These are phyloP conservation scores for Autographa pulchrina DNA, from an alignment of 2,888 invertebrate species.

Conservation along the genomic window DNA sequence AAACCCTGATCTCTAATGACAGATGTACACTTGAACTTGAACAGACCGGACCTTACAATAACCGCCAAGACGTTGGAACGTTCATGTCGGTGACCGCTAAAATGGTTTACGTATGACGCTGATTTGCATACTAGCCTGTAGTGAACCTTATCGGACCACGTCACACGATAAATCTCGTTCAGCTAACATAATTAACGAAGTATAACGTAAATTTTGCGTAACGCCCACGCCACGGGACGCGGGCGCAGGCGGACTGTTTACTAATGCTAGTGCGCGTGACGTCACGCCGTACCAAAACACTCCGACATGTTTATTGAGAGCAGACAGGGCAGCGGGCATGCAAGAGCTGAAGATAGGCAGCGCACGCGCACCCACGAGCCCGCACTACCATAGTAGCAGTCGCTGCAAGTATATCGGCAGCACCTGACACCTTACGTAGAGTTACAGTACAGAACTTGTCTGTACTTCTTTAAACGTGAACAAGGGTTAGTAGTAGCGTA, in stretches of 20 bases:
- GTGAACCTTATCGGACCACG: slow-evolving; percentile 19
- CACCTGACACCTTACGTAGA: too few species aligned
- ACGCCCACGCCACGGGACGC: slow-evolving; percentile 37
- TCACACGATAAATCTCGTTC: slow-evolving; percentile 29
- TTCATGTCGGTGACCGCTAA: too few species aligned
- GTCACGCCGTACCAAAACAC: slow-evolving; percentile 44
- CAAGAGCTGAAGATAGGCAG: background rate
- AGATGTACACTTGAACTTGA: slow-evolving; percentile 5
- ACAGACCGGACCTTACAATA: background rate
- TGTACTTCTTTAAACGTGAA: background rate
- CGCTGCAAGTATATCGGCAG: too few species aligned
- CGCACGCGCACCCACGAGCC: background rate
- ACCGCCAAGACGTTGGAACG: background rate
- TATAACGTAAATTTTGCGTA: slow-evolving; percentile 42
- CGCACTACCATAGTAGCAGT: background rate
- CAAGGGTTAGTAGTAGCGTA: background rate
- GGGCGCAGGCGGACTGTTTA: slow-evolving; percentile 35
- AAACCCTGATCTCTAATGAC: background rate
- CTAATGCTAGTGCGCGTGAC: slow-evolving; percentile 27
- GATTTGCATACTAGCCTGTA: background rate
- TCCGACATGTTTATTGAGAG: slow-evolving; percentile 6
- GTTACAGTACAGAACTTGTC: too few species aligned
- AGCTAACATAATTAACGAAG: slow-evolving; percentile 22
- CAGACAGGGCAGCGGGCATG: background rate
- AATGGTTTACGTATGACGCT: background rate